Conservation (phyloP, 2,113 vertebrate species). For the Lathamus discolor region DNA sequence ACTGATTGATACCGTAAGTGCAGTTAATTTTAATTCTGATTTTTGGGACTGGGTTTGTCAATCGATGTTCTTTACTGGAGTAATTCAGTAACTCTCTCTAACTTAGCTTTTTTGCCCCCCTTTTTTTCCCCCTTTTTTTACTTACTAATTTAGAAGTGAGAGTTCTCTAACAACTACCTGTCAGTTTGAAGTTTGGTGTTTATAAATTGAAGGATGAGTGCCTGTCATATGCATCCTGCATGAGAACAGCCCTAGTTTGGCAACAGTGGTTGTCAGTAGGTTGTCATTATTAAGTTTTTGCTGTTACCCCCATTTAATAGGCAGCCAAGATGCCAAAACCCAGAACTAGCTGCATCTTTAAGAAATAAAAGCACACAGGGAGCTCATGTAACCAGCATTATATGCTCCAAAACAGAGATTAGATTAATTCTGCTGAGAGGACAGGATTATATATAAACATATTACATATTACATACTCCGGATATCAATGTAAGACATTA, state of each 20-base stretch:
- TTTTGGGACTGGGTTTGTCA: slow-evolving; percentile 68
- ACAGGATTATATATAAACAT: slow-evolving; percentile 22
- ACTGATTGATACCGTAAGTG: slow-evolving; percentile 68
- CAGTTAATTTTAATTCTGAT: slow-evolving; percentile 69
- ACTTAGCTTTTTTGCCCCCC: neutral
- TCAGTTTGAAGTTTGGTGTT: neutral
- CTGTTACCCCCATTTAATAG: neutral
- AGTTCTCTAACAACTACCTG: neutral
- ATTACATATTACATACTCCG: neutral
- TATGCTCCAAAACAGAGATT: neutral
- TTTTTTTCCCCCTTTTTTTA: neutral
- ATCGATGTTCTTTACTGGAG: slow-evolving; percentile 52
- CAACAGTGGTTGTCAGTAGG: neutral
- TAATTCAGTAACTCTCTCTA: slow-evolving; percentile 51
- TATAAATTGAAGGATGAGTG: neutral
- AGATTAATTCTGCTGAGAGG: neutral
- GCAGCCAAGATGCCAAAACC: neutral
- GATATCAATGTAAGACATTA: neutral
- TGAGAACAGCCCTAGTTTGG: neutral
- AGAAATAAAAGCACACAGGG: neutral
- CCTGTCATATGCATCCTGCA: neutral
- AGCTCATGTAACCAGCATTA: neutral
- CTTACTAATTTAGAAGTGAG: neutral
- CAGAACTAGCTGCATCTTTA: neutral
- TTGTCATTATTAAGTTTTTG: neutral